phyloP scores from a whole-genome alignment of 2,113 vertebrate genomes.

The Mus musculus region DNA sequence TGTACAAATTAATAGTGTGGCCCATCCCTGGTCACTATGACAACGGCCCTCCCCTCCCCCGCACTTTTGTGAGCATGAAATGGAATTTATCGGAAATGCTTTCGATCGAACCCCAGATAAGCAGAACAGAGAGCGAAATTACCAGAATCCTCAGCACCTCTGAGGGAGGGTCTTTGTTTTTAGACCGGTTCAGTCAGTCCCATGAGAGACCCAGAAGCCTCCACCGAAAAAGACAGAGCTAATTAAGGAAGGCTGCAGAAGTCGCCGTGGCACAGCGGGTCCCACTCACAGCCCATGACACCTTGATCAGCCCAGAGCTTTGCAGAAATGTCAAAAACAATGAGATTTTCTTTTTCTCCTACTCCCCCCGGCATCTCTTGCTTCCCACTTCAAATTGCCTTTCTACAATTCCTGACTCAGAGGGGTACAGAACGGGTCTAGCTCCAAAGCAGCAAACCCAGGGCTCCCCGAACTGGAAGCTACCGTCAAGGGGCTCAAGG shows the following conservation, averaged over 20 bases:
- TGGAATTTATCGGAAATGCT: neutral
- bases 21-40: conserved; percentile 42
- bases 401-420: neutral
- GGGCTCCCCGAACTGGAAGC: neutral
- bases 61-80: neutral
- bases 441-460: neutral
- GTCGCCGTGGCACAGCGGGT: fast-evolving
- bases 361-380: fast-evolving
- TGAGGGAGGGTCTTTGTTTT: neutral
- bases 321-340: neutral
- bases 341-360: neutral
- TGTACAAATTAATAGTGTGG: neutral
- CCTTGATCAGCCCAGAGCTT: neutral
- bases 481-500: neutral
- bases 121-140: neutral
- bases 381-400: neutral
- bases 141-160: conserved; percentile 7
- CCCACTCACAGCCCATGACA: neutral
- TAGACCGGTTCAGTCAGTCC: neutral
- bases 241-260: neutral
- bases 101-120: neutral
- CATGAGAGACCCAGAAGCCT: neutral
- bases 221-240: neutral
- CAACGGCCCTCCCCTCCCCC: neutral
- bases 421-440: neutral